Base-by-base conservation (phyloP, 1,140 invertebrate genomes). In the Caenorhabditis inopinata region DNA sequence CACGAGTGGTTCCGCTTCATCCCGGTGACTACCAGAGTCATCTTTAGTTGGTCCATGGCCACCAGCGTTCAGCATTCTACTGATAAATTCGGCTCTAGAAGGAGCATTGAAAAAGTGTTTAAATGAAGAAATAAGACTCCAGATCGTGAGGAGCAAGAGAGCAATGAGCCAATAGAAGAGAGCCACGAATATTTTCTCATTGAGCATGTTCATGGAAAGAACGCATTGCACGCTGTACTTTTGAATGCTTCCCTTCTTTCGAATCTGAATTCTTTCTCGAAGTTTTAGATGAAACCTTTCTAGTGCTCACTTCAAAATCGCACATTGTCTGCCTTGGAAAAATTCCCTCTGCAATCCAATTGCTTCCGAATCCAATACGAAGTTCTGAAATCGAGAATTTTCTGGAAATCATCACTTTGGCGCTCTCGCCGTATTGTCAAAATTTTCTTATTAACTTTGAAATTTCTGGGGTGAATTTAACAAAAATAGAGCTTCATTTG, bases 321-420 rank as follows among this genome's bases (percentile, higher is more conserved):
- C 85, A 86, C 77, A 86, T 82, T 0, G 86, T 84, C 11, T 85
- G 79, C 12, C 85, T 83, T 21, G 85, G 85, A 42, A 86, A 86
- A 4, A 84, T 76, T 29, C 84, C 85, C 18, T 85, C 80, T 6
- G 83, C 46, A n/a, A 49, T 78, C 85, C 85, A 85, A 21, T 82
- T 47, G n/a, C 84, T 77, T 16, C 53, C 78, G 18, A 76, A 76
- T 35, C 76, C 62, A 48, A 79, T 21, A 27, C 35, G 23, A 7
- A 79, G 78, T 42, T 83, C 38, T 79, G 14, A 14, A 77, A 1
- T n/a, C n/a, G n/a, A n/a, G n/a, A n/a, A n/a, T n/a, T n/a, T n/a
- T n/a, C n/a, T n/a, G n/a, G n/a, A n/a, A n/a, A n/a, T n/a, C n/a
- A n/a, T n/a, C n/a, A n/a, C n/a, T n/a, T n/a, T n/a, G n/a, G n/a